phyloP scores from a whole-genome alignment of 2,113 vertebrate species.

The Oncorhynchus keta region DNA sequence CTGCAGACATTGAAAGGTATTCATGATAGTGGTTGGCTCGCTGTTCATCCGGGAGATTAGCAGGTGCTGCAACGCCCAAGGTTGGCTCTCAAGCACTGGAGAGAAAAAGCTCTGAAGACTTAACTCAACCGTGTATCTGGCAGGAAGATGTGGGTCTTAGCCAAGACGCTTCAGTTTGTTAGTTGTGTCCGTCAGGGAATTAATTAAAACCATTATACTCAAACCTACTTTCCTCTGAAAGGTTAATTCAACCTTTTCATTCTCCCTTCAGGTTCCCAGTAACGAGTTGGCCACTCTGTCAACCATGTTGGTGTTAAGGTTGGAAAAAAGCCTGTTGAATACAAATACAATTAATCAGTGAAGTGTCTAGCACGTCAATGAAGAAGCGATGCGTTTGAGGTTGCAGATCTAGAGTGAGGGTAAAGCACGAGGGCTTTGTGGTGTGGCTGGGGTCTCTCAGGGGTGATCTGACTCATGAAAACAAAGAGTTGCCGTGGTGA shows the following conservation, averaged over 20 bases:
- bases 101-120: neutral
- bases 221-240: slow-evolving; percentile 20
- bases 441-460: slow-evolving; percentile 4
- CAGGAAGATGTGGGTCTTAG: slow-evolving; percentile 1
- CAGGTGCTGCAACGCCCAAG: neutral
- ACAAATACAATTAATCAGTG: too few species aligned
- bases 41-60: neutral
- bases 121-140: neutral
- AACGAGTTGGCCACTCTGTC: neutral
- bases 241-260: neutral
- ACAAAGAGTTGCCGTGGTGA: slow-evolving; percentile 64
- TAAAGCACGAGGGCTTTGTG: neutral
- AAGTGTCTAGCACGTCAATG: neutral
- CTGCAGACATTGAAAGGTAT: neutral
- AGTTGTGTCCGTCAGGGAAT: slow-evolving; percentile 23
- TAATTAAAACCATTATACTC: slow-evolving; percentile 32
- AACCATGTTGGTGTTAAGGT: neutral
- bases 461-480: slow-evolving; percentile 44
- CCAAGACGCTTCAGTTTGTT: slow-evolving; percentile 30
- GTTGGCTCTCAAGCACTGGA: neutral
- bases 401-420: neutral
- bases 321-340: neutral
- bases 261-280: slow-evolving; percentile 11
- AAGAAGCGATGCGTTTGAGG: neutral
- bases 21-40: neutral